Conservation (phyloP, 2,888 invertebrate species). For the Celastrina argiolus region DNA sequence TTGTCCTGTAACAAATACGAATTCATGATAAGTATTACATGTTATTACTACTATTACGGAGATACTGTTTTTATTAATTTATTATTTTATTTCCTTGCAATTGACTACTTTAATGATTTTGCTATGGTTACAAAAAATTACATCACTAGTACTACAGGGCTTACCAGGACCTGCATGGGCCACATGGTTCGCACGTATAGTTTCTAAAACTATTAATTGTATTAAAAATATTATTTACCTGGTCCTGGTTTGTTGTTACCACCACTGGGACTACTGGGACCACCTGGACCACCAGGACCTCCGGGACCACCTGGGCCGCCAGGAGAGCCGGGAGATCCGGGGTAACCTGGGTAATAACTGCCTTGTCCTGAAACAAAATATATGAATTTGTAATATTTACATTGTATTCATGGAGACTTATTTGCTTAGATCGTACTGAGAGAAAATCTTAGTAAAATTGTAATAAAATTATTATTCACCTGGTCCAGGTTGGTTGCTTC, state of each 20-base stretch:
- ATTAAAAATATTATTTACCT: neutral
- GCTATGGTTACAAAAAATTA: too few species aligned
- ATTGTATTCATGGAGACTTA: neutral
- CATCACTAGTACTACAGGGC: too few species aligned
- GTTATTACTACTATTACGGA: too few species aligned
- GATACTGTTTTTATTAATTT: constrained; percentile 24
- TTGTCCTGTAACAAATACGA: neutral
- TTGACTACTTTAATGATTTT: too few species aligned
- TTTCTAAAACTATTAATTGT: too few species aligned
- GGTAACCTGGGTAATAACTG: neutral
- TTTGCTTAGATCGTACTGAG: too few species aligned
- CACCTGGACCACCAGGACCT: constrained; percentile 37
- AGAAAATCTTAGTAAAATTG: too few species aligned
- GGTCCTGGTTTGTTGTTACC: neutral
- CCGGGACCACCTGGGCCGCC: constrained; percentile 41
- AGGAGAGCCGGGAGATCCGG: constrained; percentile 32
- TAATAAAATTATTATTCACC: too few species aligned
- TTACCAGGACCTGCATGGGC: too few species aligned
- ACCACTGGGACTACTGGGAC: constrained; percentile 36
- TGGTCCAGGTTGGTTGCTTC: neutral
- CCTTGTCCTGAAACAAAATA: neutral
- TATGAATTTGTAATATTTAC: neutral
- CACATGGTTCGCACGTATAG: too few species aligned
- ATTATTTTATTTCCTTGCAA: too few species aligned
- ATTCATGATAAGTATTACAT: neutral